A percentile compares a stretch with the other conserved stretches of the same genome.
Evolutionary conservation across 2,888 invertebrate genomes (phyloP).

Genomic region (Beris morrisii): DNA sequence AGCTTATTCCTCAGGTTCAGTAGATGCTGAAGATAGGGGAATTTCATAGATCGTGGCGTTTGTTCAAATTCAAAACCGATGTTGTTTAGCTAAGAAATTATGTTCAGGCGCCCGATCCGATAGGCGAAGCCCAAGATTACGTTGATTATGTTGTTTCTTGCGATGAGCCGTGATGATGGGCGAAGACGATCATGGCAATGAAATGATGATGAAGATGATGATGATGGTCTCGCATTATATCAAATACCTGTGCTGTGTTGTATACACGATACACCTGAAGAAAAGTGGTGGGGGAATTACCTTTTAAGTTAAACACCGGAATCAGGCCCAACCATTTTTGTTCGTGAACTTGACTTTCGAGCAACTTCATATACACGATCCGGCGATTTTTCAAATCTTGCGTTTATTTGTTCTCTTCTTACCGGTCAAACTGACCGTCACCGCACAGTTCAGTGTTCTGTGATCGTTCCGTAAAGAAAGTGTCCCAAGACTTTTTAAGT

Average conservation of each 20-base stretch:
- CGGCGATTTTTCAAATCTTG: conserved; percentile 9
- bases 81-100: too few relatives aligned
- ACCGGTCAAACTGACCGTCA: conserved; percentile 13
- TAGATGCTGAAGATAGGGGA: too few relatives aligned
- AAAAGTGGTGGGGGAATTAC: conserved; percentile 45
- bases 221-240: conserved; percentile 23
- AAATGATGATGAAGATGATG: conserved; percentile 15
- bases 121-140: too few relatives aligned
- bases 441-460: conserved; percentile 26
- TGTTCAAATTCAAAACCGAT: too few relatives aligned
- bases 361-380: conserved; percentile 39
- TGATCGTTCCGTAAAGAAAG: conserved; percentile 27
- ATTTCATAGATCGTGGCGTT: too few relatives aligned
- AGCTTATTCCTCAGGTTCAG: too few relatives aligned
- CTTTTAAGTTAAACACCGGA: conserved; percentile 51
- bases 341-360: conserved; percentile 52
- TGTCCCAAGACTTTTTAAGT: conserved; percentile 9
- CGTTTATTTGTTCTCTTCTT: conserved; percentile 24
- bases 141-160: too few relatives aligned
- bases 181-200: conserved; percentile 10
- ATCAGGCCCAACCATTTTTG: conserved; percentile 51
- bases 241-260: conserved; percentile 7
- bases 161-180: conserved; percentile 19
- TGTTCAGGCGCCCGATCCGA: too few relatives aligned
- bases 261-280: conserved; percentile 4